phyloP scores from a whole-genome alignment of 2,888 invertebrate genomes.

The Meiosimyza platycephala region DNA sequence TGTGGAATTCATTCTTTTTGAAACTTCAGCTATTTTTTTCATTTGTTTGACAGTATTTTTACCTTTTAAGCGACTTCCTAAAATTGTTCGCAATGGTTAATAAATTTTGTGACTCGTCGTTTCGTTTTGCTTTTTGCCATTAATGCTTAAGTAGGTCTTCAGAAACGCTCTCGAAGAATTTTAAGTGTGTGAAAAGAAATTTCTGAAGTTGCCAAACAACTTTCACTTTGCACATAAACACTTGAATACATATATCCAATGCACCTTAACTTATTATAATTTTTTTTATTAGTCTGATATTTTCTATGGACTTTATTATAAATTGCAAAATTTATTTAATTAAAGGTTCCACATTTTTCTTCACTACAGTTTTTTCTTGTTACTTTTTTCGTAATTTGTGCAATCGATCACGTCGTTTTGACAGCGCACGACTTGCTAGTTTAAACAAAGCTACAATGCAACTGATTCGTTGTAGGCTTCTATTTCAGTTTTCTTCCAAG shows the following conservation, averaged over 20 bases:
- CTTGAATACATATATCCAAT: no score
- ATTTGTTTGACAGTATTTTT: background rate
- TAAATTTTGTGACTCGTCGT: no score
- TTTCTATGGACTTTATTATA: background rate
- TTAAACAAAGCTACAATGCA: conserved; percentile 56
- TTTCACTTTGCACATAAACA: conserved; percentile 45
- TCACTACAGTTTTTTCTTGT: background rate
- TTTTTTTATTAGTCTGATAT: background rate
- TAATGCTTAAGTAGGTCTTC: no score
- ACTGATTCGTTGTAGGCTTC: conserved; percentile 50
- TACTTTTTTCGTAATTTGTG: conserved; percentile 21
- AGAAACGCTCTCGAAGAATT: no score
- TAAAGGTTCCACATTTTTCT: conserved; percentile 26
- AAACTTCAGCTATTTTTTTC: conserved; percentile 1
- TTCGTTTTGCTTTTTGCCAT: no score
- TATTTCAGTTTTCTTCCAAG: background rate
- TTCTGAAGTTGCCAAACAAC: conserved; percentile 38
- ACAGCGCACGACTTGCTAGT: conserved; percentile 38
- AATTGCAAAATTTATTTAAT: conserved; percentile 31
- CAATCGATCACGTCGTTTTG: conserved; percentile 12
- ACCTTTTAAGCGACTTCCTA: no score
- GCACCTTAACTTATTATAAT: background rate
- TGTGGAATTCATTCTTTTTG: conserved; percentile 5
- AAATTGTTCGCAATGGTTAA: no score
- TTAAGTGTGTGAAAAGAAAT: background rate